These are phyloP conservation scores for Haliclona indistincta DNA, from an alignment of 37 sponge, comb jelly and placozoan species.

Conservation along the genomic window DNA sequence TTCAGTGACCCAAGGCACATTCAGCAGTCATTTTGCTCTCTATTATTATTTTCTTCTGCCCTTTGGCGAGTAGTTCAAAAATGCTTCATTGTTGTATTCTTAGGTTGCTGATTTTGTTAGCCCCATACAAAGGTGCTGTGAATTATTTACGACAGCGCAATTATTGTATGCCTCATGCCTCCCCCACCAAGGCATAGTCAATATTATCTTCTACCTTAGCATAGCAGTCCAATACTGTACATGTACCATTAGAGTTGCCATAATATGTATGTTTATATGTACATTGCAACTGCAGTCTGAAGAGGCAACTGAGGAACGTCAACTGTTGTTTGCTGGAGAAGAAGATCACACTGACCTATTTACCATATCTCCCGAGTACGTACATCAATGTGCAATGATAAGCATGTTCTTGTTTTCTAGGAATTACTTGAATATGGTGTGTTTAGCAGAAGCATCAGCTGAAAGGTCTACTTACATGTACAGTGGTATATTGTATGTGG, in stretches of 20 bases:
- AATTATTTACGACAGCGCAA: too few species aligned
- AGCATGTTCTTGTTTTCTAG: not conserved
- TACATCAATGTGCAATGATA: not conserved
- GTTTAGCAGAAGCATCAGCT: not conserved
- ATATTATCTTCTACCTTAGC: too few species aligned
- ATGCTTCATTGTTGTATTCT: too few species aligned
- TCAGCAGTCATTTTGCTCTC: too few species aligned
- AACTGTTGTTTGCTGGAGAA: conserved; percentile 36
- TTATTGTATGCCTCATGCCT: too few species aligned
- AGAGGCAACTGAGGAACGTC: conserved; percentile 45
- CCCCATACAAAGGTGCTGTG: too few species aligned
- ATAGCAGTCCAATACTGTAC: too few species aligned
- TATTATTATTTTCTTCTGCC: too few species aligned
- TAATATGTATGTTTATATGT: not conserved
- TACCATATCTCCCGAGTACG: not conserved
- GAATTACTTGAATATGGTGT: conserved; percentile 40
- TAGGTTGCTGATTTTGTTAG: too few species aligned
- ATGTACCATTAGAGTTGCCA: not conserved
- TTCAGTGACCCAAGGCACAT: too few species aligned
- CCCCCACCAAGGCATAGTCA: too few species aligned
- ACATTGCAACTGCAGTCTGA: conserved; percentile 14
- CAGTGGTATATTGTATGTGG: not conserved
- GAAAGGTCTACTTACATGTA: not conserved
- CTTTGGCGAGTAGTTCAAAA: too few species aligned
- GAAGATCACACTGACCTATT: conserved; percentile 27